phyloP scores from a whole-genome alignment of 1,140 invertebrate genomes.

The Phocides pigmalion region DNA sequence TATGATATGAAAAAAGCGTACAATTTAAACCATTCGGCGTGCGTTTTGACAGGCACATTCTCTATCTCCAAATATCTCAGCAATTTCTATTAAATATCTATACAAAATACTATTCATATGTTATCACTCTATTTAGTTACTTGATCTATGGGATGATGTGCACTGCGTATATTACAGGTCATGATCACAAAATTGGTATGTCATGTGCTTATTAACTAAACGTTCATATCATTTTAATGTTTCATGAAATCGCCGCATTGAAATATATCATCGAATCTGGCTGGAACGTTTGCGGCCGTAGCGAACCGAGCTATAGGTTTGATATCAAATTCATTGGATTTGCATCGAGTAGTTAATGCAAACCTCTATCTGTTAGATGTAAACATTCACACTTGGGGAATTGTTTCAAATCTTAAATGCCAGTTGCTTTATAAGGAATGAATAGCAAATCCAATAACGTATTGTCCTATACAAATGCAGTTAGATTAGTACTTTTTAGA shows the following conservation, averaged over 20 bases:
- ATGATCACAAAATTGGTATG: neutral
- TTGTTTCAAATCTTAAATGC: slow-evolving; percentile 29
- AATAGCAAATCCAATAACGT: slow-evolving; percentile 42
- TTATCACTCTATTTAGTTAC: too few relatives aligned
- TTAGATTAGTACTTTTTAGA: neutral
- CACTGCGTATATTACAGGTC: neutral
- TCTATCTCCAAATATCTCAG: too few relatives aligned
- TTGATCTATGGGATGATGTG: too few relatives aligned
- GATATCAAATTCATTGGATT: slow-evolving; percentile 76
- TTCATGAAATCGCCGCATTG: slow-evolving; percentile 77
- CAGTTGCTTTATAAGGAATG: slow-evolving; percentile 45
- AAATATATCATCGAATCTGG: slow-evolving; percentile 55
- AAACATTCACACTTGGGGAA: slow-evolving; percentile 23
- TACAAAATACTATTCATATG: too few relatives aligned
- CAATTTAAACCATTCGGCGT: too few relatives aligned
- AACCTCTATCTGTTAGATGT: slow-evolving; percentile 17
- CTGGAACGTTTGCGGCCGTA: slow-evolving; percentile 65
- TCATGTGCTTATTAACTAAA: slow-evolving; percentile 48
- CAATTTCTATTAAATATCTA: too few relatives aligned
- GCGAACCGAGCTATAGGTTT: slow-evolving; percentile 81
- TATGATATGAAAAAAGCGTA: too few relatives aligned
- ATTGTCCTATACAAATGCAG: neutral
- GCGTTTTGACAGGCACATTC: too few relatives aligned
- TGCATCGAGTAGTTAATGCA: slow-evolving; percentile 64
- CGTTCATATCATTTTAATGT: slow-evolving; percentile 69